Base-by-base conservation (phyloP, 1,140 invertebrate species). In the Apis florea region DNA sequence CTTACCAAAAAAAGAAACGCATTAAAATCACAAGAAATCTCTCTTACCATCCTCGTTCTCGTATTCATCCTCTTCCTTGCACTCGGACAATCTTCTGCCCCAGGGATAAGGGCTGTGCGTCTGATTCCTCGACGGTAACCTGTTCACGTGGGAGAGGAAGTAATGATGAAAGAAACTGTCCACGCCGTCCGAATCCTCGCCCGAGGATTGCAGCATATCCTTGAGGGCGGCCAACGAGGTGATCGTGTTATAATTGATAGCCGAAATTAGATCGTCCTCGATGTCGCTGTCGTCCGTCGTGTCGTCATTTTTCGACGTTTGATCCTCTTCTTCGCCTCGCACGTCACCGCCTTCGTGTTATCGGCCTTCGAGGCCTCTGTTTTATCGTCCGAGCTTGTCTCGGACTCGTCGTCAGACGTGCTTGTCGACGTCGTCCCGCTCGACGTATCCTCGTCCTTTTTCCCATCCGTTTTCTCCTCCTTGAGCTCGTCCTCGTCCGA, bases 21-120 rank as follows among this genome's bases (percentile, higher is more conserved):
- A 59, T 12, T n/a, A 59, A 59, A 13, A 24, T 24, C 5, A 13
- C 40, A 8, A 40, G 31, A 40, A 5, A 54, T 8, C 15, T 11
- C 19, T 31, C 83, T 87, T 84, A 93, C 93, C 93, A 88, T 93
- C 94, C 70, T 95, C 95, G 67, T 96, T 96, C 74, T 96, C 95
- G 54, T 96, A 95, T 90, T 97, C 97, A 87, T 97, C 96, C 92
- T 97, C 97, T 88, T 97, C 97, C 53, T 96, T 95, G 89, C 97
- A 97, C 91, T 97, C 96, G 11, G 96, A 97, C 70, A 97, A 91
- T 5, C 97, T 94, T n/a, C 97, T 94, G 0, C 92, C 96, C 96
- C 89, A 94, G 78, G 92, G 95, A 95, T 79, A 95, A 90, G 90
- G 95, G 92, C 85, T 96, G 86, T 85, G 95, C 85, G 83, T 94